Evolutionary conservation across 2,113 vertebrate species (phyloP), one percentile per base, ranked within the genome.

Genomic region (Trichechus manatus): DNA sequence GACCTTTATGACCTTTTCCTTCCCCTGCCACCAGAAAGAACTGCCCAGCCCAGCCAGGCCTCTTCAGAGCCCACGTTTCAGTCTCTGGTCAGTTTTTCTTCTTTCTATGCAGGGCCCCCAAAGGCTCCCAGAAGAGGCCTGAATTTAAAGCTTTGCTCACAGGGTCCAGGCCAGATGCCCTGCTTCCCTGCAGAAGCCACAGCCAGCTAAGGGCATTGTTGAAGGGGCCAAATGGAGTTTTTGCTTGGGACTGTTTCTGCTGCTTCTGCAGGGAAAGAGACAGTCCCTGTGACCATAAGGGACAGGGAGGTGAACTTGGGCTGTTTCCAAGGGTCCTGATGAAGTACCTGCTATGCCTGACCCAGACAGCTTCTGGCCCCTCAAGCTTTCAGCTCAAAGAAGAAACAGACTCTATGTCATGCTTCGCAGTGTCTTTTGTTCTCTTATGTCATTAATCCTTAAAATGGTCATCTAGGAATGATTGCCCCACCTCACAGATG

Each of bases 351-450:
- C 4, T 29, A 8, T 20, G 15, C 3, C 3, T 63, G 2, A 56
- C 36, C 23, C 9, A 10, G 42, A 66, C 0, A 74, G 10, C 29
- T 59, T 90, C 92, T 93, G 47, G 63, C 4, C 3, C 33, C 77
- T 74, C 20, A 42, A 33, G n/a, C 27, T 85, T 88, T 93, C 47
- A 70, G 6, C 63, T 77, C 42, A 47, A 56, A 44, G 70, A 95
- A 79, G 39, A 94, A 83, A 64, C 15, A 66, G 39, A 72, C 33
- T 63, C 44, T 50, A 29, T n/a, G 17, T 63, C 29, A 19, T 23
- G 22, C 33, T 72, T 74, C 44, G 13, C 10, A 44, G 6, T 20
- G 31, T 42, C 70, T 84, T 91, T 56, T 95, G 68, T 79, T 91
- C n/a, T 87, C 31, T 15, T 44, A 39, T 53, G 19, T 89, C 36